These are phyloP conservation scores for Eupleurogrammus muticus DNA, from an alignment of 2,797 vertebrate genomes.

Conservation along the genomic window DNA sequence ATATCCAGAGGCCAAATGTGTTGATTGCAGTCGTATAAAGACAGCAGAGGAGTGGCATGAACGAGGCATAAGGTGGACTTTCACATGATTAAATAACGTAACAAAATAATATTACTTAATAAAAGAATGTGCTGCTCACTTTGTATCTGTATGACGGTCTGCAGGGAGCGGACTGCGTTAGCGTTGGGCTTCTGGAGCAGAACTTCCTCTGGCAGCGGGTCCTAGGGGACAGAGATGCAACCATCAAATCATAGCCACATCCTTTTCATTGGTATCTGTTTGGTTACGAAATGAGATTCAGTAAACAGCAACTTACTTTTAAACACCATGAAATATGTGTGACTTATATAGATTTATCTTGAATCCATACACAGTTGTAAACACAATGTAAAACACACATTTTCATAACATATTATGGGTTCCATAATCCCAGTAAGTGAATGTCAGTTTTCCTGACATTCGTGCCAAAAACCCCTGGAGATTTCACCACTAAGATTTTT, in stretches of 20 bases:
- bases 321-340: not conserved
- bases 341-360: not conserved
- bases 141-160: slow-evolving; percentile 91
- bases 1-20: not conserved
- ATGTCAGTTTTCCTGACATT: not conserved
- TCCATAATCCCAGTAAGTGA: not conserved
- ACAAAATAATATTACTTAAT: not conserved
- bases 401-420: not conserved
- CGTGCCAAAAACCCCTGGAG: not conserved
- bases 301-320: not conserved
- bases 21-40: slow-evolving; percentile 4
- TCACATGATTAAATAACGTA: not conserved
- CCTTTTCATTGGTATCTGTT: not conserved
- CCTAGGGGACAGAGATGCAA: slow-evolving; percentile 69
- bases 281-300: not conserved
- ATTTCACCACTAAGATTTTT: slow-evolving; percentile 10
- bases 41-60: not conserved
- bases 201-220: slow-evolving; percentile 89
- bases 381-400: not conserved
- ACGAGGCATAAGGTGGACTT: not conserved
- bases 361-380: not conserved
- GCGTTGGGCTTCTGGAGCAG: slow-evolving; percentile 90
- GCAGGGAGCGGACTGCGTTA: slow-evolving; percentile 91
- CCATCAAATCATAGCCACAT: slow-evolving; percentile 3
- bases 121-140: slow-evolving; percentile 60